These are phyloP conservation scores for Ophonus ardosiacus DNA, from an alignment of 2,888 invertebrate species.

Conservation along the genomic window DNA sequence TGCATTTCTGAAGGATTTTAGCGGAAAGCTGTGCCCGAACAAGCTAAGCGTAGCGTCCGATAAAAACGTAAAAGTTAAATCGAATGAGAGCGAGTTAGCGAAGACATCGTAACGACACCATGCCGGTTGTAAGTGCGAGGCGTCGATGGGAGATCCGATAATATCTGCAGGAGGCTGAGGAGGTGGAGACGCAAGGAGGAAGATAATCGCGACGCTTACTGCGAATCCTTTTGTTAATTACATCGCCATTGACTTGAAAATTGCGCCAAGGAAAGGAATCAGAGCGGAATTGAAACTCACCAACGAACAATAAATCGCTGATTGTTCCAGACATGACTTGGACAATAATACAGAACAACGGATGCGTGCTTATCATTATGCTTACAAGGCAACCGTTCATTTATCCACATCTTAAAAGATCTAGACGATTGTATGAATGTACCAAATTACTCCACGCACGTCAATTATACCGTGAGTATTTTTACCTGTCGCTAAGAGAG, in stretches of 20 bases:
- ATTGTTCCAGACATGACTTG: slow-evolving; percentile 57
- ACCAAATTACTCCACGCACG: too few species aligned
- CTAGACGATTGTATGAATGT: too few species aligned
- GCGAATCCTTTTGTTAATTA: slow-evolving; percentile 63
- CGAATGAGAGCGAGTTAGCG: slow-evolving; percentile 49
- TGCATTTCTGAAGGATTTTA: background rate
- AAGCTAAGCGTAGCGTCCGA: slow-evolving; percentile 24
- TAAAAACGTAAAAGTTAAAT: slow-evolving; percentile 61
- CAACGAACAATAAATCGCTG: slow-evolving; percentile 61
- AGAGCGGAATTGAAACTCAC: slow-evolving; percentile 62
- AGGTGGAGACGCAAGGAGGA: background rate
- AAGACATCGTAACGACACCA: slow-evolving; percentile 52
- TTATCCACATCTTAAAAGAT: background rate
- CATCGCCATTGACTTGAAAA: slow-evolving; percentile 64
- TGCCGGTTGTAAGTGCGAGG: slow-evolving; percentile 35
- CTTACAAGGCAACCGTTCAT: background rate
- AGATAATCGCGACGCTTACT: slow-evolving; percentile 42
- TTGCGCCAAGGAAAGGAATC: slow-evolving; percentile 61
- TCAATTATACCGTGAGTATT: too few species aligned
- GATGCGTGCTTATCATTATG: background rate
- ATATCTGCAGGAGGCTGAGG: background rate
- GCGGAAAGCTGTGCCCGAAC: slow-evolving; percentile 1
- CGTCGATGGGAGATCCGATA: slow-evolving; percentile 47
- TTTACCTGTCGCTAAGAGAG: too few species aligned
- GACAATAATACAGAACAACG: background rate